Percentiles rank a stretch among this genome's conserved stretches.
These are phyloP conservation scores for Scaptomyza cyrtandrae DNA, from an alignment of 2,888 invertebrate genomes.

Conservation along the genomic window DNA sequence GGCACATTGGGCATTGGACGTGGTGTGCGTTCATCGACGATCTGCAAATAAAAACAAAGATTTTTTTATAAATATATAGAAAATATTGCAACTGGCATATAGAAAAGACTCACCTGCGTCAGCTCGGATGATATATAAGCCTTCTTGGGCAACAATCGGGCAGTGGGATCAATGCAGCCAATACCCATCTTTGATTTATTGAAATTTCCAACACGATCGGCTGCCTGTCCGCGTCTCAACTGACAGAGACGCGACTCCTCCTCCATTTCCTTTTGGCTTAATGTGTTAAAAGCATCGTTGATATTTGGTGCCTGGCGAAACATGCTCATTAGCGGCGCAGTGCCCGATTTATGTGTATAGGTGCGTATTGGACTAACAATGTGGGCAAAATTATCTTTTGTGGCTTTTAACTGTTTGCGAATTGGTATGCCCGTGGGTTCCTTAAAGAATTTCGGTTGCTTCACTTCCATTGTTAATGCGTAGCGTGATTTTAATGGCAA, in stretches of 20 bases:
- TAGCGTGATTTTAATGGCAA: constrained; percentile 1
- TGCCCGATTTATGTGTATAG: constrained; percentile 84
- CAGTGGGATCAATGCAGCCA: constrained; percentile 34
- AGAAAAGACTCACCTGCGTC: constrained; percentile 69
- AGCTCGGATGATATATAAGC: constrained; percentile 82
- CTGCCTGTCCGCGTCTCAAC: constrained; percentile 1
- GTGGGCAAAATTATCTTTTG: constrained; percentile 58
- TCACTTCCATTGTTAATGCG: constrained; percentile 19
- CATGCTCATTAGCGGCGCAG: constrained; percentile 80
- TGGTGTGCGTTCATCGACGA: constrained; percentile 82
- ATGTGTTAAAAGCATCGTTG: constrained; percentile 52
- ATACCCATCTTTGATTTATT: constrained; percentile 9
- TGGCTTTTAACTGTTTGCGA: constrained; percentile 18
- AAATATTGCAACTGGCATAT: constrained; percentile 1
- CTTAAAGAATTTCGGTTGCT: constrained; percentile 40
- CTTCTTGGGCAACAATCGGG: constrained; percentile 79
- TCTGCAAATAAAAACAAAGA: constrained; percentile 56
- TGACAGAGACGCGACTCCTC: constrained; percentile 69
- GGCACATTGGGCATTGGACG: constrained; percentile 82
- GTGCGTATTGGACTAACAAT: constrained; percentile 84
- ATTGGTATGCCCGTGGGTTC: constrained; percentile 37
- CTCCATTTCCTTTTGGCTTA: constrained; percentile 73
- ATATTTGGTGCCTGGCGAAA: constrained; percentile 67
- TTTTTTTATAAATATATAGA: background rate
- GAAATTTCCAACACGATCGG: constrained; percentile 3